Conservation (phyloP, 2,113 vertebrate species). For the Cyanocitta stelleri region DNA sequence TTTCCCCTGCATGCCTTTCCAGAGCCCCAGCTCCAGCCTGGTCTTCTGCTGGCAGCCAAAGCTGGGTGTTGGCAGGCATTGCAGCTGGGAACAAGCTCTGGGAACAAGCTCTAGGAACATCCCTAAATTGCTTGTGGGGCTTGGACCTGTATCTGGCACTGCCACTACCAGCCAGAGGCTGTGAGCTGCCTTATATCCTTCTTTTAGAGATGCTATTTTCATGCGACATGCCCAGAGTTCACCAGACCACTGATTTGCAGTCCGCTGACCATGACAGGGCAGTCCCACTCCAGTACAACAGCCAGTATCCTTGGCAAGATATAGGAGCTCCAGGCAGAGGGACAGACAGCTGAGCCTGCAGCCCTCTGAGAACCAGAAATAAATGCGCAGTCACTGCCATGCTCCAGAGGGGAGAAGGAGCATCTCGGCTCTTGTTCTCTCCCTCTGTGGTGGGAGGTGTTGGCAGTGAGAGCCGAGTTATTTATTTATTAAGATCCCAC, state of each 20-base stretch:
- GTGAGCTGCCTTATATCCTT: neutral
- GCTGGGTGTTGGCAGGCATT: neutral
- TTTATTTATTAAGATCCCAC: slow-evolving; percentile 37
- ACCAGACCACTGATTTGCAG: neutral
- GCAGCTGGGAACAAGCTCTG: neutral
- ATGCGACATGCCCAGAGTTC: neutral
- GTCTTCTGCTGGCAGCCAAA: neutral
- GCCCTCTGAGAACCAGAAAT: slow-evolving; percentile 1
- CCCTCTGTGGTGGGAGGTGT: neutral
- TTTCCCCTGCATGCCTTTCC: neutral
- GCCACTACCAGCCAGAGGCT: neutral
- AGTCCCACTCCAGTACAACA: neutral
- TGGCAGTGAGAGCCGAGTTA: neutral
- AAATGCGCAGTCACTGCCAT: neutral
- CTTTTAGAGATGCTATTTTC: neutral
- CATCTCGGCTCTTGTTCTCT: neutral
- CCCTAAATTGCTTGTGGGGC: neutral
- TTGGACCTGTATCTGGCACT: neutral
- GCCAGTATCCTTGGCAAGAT: neutral
- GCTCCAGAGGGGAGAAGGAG: neutral
- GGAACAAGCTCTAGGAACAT: neutral
- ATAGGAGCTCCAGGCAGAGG: neutral
- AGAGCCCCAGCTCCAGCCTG: neutral
- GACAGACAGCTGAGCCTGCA: neutral
- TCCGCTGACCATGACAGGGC: neutral